A percentile compares a stretch with the other conserved stretches of the same genome.
Conservation (phyloP, 2,888 invertebrate genomes). For the Pterostichus madidus region DNA sequence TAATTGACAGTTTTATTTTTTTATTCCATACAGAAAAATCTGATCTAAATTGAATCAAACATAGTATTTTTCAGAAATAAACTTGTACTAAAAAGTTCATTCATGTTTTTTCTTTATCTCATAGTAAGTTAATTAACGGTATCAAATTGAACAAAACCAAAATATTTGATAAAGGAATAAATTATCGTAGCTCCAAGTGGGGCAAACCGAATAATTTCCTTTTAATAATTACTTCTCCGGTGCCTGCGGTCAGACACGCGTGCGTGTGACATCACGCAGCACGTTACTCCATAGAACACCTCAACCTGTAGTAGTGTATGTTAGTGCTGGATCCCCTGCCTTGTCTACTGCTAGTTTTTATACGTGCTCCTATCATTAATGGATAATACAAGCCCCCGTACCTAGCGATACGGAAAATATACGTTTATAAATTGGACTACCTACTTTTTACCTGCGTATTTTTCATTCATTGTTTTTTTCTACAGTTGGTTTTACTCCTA, state of each 20-base stretch:
- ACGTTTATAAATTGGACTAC: conserved; percentile 1
- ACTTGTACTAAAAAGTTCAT: too few relatives aligned
- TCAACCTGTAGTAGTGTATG: conserved; percentile 1
- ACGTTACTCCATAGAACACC: background rate
- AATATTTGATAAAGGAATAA: conserved; percentile 36
- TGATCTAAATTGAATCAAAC: too few relatives aligned
- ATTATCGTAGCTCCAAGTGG: conserved; percentile 2
- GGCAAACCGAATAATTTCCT: conserved; percentile 34
- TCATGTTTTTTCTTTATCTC: too few relatives aligned
- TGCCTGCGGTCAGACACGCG: conserved; percentile 30
- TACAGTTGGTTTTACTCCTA: background rate
- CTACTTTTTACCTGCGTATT: conserved; percentile 13
- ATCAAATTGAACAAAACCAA: background rate
- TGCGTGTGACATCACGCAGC: conserved; percentile 18
- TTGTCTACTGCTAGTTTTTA: conserved; percentile 34
- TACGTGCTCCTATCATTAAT: conserved; percentile 6
- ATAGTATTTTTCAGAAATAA: too few relatives aligned
- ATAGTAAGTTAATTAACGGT: too few relatives aligned
- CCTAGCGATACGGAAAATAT: conserved; percentile 1
- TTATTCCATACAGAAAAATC: too few relatives aligned
- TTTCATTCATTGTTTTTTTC: conserved; percentile 40
- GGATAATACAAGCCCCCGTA: conserved; percentile 26
- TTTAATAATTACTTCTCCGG: conserved; percentile 18
- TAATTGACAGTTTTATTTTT: too few relatives aligned
- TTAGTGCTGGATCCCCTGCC: background rate